Evolutionary conservation across 2,113 vertebrate genomes (phyloP).

Genomic region (Craseonycteris thonglongyai): DNA sequence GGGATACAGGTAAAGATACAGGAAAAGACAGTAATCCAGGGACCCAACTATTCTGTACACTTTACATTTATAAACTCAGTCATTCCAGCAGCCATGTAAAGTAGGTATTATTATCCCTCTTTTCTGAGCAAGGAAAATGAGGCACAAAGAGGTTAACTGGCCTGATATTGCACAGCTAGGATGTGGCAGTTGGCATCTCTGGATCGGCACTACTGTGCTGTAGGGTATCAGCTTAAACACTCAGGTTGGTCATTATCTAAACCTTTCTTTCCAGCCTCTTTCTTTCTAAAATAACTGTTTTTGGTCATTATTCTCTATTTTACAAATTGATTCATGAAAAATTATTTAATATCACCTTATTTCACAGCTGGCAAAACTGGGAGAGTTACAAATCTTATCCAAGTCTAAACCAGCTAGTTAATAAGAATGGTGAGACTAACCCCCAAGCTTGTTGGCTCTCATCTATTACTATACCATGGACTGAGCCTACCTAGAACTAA

Average conservation of each 20-base stretch:
- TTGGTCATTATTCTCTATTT: not conserved
- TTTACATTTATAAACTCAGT: not conserved
- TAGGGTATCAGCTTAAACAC: not conserved
- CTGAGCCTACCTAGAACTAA: not conserved
- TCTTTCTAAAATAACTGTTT: slow-evolving; percentile 3
- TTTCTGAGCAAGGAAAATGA: not conserved
- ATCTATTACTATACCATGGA: not conserved
- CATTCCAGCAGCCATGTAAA: not conserved
- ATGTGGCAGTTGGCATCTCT: not conserved
- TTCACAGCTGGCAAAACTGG: not conserved
- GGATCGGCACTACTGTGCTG: not conserved
- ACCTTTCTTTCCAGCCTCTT: not conserved
- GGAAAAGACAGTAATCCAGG: not conserved
- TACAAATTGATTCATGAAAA: not conserved
- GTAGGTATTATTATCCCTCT: not conserved
- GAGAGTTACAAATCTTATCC: not conserved
- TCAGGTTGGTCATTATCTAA: not conserved
- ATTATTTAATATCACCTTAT: not conserved
- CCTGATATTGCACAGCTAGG: not conserved
- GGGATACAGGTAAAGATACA: not conserved
- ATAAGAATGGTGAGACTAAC: not conserved
- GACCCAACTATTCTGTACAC: not conserved
- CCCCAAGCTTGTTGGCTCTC: not conserved
- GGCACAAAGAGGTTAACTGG: not conserved
- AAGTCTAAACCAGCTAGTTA: not conserved